Evolutionary conservation across 2,888 invertebrate genomes (phyloP).

Genomic region (Calliopum simillimum): DNA sequence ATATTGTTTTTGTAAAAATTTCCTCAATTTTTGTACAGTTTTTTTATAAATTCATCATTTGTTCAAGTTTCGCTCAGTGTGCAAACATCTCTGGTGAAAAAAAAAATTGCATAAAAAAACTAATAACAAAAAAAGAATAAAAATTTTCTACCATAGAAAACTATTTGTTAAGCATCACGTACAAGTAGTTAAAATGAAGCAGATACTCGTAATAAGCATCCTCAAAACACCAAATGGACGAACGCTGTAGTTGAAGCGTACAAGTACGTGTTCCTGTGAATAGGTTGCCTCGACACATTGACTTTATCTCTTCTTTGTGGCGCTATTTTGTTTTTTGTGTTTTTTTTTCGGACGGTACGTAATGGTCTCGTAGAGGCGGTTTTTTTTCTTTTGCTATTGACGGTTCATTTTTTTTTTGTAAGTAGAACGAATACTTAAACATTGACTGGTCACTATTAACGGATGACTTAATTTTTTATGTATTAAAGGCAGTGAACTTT

Average conservation of each 20-base stretch:
- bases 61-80: neutral
- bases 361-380: neutral
- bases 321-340: too few relatives aligned
- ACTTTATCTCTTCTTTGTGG: too few relatives aligned
- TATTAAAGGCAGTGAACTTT: neutral
- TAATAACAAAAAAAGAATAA: too few relatives aligned
- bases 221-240: conserved; percentile 22
- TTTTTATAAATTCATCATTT: too few relatives aligned
- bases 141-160: neutral
- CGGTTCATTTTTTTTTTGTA: neutral
- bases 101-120: too few relatives aligned
- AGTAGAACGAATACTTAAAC: conserved; percentile 13
- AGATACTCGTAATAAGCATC: conserved; percentile 28
- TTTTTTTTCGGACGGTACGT: neutral
- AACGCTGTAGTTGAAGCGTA: conserved; percentile 11
- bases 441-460: neutral
- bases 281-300: neutral
- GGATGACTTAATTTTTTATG: conserved; percentile 16
- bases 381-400: conserved; percentile 2
- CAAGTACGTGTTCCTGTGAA: conserved; percentile 31
- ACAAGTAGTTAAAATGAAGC: conserved; percentile 35
- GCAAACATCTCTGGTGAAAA: too few relatives aligned
- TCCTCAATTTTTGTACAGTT: too few relatives aligned
- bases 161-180: conserved; percentile 27
- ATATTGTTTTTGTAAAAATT: too few relatives aligned